Base-by-base conservation (phyloP, 2,797 vertebrate genomes). In the Darevskia nairensis region DNA sequence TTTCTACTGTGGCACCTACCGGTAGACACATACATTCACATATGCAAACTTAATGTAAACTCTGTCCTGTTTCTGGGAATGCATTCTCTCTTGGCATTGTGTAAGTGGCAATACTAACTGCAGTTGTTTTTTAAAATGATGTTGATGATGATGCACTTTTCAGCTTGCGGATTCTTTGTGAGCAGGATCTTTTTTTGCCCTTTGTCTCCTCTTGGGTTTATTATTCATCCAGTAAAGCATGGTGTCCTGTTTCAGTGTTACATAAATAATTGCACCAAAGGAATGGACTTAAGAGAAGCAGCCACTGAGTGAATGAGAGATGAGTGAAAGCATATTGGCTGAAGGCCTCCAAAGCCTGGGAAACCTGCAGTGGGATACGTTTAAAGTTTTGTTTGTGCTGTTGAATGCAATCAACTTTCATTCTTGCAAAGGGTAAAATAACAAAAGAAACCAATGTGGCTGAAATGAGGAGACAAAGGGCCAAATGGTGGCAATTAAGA, bases 371-470 rank as follows among this genome's bases (percentile, higher is more conserved):
- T 87, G 92, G 90, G 94, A 90, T 94, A 80, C 83, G 90, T 91
- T 95, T 66, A 87, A 92, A 89, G 90, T 91, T 88, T 82, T 90
- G 90, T 94, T 75, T 91, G 76, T 85, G 88, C 19, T 55, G 72
- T 92, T 85, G 89, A 92, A 91, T 93, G 19, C 85, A 93, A 59
- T 94, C 93, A 72, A 29, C 90, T 66, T 92, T 95, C 90, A 91
- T 95, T 95, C 89, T 90, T 91, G 89, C 89, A 93, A 95, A 93
- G 90, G 79, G 78, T 93, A 91, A 87, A 92, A 94, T 85, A 88
- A 89, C 90, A 90, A 82, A 88, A 92, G 90, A 93, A 95, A 90
- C 82, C 86, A 79, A 3, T 86, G 86, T 59, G 91, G 94, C 86
- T 89, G 59, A 84, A 76, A 77, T 89, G 32, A 92, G 89, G 90